These are phyloP conservation scores for Agrotis segetum DNA, from an alignment of 2,888 invertebrate species.

Conservation along the genomic window DNA sequence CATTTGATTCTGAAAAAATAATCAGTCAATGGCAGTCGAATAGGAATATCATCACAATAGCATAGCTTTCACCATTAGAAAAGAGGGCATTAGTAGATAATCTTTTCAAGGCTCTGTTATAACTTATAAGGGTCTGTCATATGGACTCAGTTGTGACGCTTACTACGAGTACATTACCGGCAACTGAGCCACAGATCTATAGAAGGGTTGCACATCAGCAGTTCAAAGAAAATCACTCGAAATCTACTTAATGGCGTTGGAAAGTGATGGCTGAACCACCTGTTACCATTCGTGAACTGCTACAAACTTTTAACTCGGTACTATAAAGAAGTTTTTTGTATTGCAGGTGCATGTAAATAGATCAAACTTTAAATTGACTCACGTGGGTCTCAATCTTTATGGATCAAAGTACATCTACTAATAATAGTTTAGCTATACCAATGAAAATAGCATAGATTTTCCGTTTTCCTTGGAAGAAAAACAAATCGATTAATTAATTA, in stretches of 20 bases:
- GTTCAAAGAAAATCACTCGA: conserved; percentile 32
- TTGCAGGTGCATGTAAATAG: conserved; percentile 27
- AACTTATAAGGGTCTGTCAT: background rate
- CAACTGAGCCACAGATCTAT: conserved; percentile 1
- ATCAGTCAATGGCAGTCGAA: too few relatives aligned
- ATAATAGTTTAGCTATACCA: background rate
- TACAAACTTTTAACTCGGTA: conserved; percentile 44
- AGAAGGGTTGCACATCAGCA: conserved; percentile 11
- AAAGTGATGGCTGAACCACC: conserved; percentile 61
- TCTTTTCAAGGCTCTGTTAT: background rate
- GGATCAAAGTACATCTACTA: conserved; percentile 4
- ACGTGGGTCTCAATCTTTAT: background rate
- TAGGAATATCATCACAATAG: too few relatives aligned
- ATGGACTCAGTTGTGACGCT: background rate
- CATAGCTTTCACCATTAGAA: too few relatives aligned
- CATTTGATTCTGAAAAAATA: too few relatives aligned
- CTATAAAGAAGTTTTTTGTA: conserved; percentile 48
- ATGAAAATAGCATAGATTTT: conserved; percentile 2
- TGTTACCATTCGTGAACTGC: conserved; percentile 47
- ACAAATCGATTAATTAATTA: conserved; percentile 41
- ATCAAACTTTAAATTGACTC: conserved; percentile 47
- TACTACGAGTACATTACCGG: background rate
- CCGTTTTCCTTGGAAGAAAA: conserved; percentile 9
- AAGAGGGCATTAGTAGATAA: background rate
- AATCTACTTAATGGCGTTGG: conserved; percentile 31